Conservation (phyloP, 2,113 vertebrate species). For the Pionites leucogaster region DNA sequence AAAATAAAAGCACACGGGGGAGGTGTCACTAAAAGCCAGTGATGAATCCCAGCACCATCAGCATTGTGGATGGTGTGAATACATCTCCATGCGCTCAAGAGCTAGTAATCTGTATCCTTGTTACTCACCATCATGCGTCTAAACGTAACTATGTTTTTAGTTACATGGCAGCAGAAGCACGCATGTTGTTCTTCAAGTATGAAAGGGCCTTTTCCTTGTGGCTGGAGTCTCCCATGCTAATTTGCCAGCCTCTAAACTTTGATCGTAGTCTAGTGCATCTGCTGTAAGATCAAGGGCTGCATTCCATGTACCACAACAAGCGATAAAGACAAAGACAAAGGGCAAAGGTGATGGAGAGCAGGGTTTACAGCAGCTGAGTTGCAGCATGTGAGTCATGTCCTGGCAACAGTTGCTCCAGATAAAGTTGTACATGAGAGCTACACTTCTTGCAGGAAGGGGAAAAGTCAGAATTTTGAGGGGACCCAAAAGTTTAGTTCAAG, state of each 20-base stretch:
- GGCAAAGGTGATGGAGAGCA: neutral
- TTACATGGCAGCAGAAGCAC: slow-evolving; percentile 8
- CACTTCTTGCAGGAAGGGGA: neutral
- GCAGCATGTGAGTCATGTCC: neutral
- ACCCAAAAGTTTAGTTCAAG: neutral
- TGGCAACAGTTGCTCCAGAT: neutral
- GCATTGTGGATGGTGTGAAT: neutral
- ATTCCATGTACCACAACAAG: neutral
- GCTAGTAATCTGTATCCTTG: neutral
- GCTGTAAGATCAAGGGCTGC: neutral
- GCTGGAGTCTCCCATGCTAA: neutral
- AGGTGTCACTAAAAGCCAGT: neutral
- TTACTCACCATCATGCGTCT: slow-evolving; percentile 19
- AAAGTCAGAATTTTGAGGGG: neutral
- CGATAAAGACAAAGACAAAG: neutral
- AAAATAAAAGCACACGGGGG: neutral
- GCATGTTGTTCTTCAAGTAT: neutral
- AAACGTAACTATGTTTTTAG: slow-evolving; percentile 6
- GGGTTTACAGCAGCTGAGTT: neutral
- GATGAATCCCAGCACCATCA: neutral
- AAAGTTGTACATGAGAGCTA: neutral
- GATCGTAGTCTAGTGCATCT: neutral
- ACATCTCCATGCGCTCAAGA: neutral
- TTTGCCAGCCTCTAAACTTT: neutral
- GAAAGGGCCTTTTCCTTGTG: neutral